Base-by-base conservation (phyloP, 2,113 vertebrate genomes). In the Myanophis thanlyinensis region DNA sequence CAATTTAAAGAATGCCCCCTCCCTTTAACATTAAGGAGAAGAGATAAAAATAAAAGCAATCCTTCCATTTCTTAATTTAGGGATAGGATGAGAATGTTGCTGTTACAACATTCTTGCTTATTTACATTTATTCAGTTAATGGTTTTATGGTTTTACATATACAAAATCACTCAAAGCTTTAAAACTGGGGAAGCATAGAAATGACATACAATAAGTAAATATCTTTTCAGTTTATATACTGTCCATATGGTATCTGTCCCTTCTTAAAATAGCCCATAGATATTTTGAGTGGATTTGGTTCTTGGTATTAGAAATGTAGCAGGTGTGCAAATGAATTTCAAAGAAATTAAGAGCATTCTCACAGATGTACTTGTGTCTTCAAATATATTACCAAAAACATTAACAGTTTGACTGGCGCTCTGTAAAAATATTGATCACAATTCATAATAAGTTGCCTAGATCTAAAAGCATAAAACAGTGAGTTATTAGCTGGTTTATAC, bases 401-500 rank as follows among this genome's bases (percentile, higher is more conserved):
- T 86, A 87, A 59, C 59, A 51, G 47, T 56, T 85, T 85, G 27
- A 40, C 80, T 40, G 46, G 35, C 5, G 49, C 44, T 15, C 2
- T 30, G 88, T 89, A 1, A n/a, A 56, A 62, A 7, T 73, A 59
- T 85, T n/a, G 7, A 15, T 90, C 92, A 12, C 89, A 10, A 23
- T 9, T 49, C 94, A 1, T 6, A 0, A 35, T 1, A 35, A 20
- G 13, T 0, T 13, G n/a, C 54, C 80, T 92, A 80, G 91, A 88
- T 89, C 86, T 25, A 35, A 54, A 49, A 89, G 95, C 88, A 93
- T 62, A 92, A 90, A 56, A 0, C 0, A 0, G 89, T 94, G 93
- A 96, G 47, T 95, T 96, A 94, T 93, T 94, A 94, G 30, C 88
- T 52, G 7, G 92, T 91, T 90, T 93, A 93, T 93, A 96, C 94